Evolutionary conservation across 2,797 vertebrate genomes (phyloP), one percentile per base, ranked within the genome.

Genomic region (Echeneis naucrates): DNA sequence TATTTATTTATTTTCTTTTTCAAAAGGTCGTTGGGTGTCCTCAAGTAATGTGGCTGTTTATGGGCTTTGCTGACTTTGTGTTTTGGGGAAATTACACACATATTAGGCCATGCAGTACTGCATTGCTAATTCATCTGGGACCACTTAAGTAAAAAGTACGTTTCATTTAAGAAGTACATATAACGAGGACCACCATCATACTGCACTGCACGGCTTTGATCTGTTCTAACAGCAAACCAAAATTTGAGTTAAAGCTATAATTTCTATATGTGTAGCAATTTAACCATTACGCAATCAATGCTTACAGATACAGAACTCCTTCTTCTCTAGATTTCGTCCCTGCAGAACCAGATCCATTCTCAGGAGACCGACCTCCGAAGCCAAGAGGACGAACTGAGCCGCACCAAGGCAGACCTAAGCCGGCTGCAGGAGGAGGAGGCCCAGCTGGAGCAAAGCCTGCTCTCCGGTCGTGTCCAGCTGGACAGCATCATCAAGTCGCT

Each of bases 401-500:
- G 95, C 61, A 96, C 96, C 58, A 97, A 95, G 84, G 87, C 81
- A 0, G 97, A 99, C 71, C 91, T 99, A 85, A 94, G 91, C 75
- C 95, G 95, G 7, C 89, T 99, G 47, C 96, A 98, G 86, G 96
- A 98, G 38, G 98, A 99, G 83, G 97, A 99, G 88, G 90, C 93
- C 10, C 96, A 96, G 77, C 93, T 99, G 55, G 97, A 99, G 78
- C 97, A 98, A 90, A 97, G 94, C 37, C 94, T 99, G 72, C 93
- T 94, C 71, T 95, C 97, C 0, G 97, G 97, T 19, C 96, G 94
- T 1, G 94, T 95, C 42, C 97, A 98, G 79, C 94, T 99, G 58
- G 97, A 99, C 80, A 96, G 96, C 75, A 97, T 99, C 69, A 90
- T 96, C 14, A 97, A 97, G 78, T 98, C 98, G 2, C 92, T 99